These are phyloP conservation scores for Tetrax tetrax DNA, from an alignment of 2,113 vertebrate genomes.

Conservation along the genomic window DNA sequence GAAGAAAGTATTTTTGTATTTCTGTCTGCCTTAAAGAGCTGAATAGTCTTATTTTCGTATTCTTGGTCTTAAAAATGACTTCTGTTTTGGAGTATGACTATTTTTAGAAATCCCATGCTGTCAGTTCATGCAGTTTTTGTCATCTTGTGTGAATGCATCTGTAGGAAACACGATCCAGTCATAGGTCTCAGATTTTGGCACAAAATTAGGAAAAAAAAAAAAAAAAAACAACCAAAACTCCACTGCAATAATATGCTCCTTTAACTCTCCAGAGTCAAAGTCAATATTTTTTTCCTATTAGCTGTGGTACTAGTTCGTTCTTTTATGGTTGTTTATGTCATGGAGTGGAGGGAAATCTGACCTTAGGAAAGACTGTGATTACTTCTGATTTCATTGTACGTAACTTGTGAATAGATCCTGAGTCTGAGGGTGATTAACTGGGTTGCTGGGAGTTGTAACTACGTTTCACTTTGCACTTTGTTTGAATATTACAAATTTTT, in stretches of 20 bases:
- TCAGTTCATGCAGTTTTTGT: background rate
- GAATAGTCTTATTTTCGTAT: background rate
- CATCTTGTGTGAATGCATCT: background rate
- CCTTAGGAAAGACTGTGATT: background rate
- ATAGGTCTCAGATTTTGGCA: background rate
- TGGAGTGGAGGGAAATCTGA: background rate
- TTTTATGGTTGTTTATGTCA: background rate
- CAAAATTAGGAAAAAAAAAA: background rate
- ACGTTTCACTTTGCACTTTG: background rate
- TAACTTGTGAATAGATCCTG: background rate
- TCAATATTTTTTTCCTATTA: background rate
- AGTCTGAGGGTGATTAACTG: background rate
- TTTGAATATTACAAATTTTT: background rate
- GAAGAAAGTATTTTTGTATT: background rate
- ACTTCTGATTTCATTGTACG: background rate
- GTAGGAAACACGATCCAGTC: background rate
- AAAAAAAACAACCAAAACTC: no score
- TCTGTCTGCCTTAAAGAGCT: background rate
- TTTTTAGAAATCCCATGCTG: background rate
- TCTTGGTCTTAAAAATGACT: background rate
- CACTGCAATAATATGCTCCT: background rate
- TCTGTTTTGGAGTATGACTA: background rate
- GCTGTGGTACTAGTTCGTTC: background rate
- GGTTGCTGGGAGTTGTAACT: background rate
- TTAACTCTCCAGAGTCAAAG: background rate